A percentile compares a stretch with the other conserved stretches of the same genome.
phyloP scores from a whole-genome alignment of 1,140 invertebrate species.

The Zaprionus taronus region DNA sequence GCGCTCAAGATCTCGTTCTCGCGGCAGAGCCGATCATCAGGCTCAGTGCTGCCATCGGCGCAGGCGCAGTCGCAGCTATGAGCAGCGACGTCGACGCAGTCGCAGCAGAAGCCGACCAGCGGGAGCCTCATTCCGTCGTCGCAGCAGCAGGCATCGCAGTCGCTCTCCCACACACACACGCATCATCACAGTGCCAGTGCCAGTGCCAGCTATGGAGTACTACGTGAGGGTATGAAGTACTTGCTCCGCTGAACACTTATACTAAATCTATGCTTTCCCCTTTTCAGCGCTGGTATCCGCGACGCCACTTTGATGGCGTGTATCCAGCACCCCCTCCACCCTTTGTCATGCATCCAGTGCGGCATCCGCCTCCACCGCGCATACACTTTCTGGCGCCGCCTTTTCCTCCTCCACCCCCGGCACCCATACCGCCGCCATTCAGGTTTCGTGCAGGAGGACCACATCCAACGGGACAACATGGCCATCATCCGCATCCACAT shows the following conservation, averaged over 20 bases:
- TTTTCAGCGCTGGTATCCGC: conserved; percentile 43
- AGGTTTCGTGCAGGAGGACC: background rate
- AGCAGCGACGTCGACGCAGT: background rate
- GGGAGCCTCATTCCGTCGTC: background rate
- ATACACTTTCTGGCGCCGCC: conserved; percentile 2
- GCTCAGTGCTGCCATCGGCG: conserved; percentile 11
- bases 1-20: conserved; percentile 23
- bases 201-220: conserved; percentile 59
- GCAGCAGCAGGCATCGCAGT: conserved; percentile 22
- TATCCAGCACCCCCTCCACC: conserved; percentile 30
- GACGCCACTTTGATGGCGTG: conserved; percentile 33
- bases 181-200: conserved; percentile 62
- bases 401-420: background rate
- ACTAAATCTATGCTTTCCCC: background rate
- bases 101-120: background rate
- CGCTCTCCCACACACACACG: conserved; percentile 43
- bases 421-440: background rate
- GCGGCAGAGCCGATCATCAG: conserved; percentile 8
- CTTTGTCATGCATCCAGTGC: conserved; percentile 16
- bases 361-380: conserved; percentile 22
- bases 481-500: background rate
- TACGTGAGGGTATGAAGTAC: conserved; percentile 39
- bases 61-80: conserved; percentile 24
- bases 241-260: background rate
- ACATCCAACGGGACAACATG: background rate